These are phyloP conservation scores for Puntigrus tetrazona DNA, from an alignment of 2,113 vertebrate species.

Conservation along the genomic window DNA sequence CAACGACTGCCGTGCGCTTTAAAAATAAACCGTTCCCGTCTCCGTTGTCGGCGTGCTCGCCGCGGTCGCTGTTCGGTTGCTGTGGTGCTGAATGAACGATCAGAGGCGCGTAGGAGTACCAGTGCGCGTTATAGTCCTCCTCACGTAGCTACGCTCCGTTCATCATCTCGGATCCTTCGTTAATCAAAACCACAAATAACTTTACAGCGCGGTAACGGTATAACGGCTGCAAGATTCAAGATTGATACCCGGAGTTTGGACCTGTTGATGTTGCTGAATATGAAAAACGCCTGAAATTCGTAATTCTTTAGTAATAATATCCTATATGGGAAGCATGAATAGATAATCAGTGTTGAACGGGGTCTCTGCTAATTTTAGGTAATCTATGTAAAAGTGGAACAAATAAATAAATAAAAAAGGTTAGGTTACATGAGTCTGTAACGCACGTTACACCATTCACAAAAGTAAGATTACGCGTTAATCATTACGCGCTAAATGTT, in stretches of 20 bases:
- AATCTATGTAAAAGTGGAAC: neutral
- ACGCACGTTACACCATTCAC: too few species aligned
- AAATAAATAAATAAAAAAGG: neutral
- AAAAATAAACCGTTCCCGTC: neutral
- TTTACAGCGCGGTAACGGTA: neutral
- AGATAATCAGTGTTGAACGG: neutral
- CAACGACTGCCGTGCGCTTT: neutral
- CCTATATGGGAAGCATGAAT: neutral
- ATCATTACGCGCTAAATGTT: too few species aligned
- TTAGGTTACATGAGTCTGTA: neutral
- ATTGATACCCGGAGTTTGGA: neutral
- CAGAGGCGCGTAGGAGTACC: constrained; percentile 29
- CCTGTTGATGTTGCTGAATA: neutral
- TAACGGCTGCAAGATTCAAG: neutral
- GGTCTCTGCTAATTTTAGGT: neutral
- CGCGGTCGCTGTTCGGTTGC: constrained; percentile 36
- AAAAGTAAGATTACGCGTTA: too few species aligned
- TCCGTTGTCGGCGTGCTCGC: constrained; percentile 3
- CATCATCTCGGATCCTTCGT: neutral
- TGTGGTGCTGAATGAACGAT: constrained; percentile 43
- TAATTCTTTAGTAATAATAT: neutral
- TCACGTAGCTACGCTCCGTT: neutral
- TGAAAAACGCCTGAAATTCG: neutral
- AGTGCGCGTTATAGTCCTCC: neutral
- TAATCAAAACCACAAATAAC: neutral